Conservation (phyloP, 1,140 invertebrate species). For the Zaprionus ghesquierei region DNA sequence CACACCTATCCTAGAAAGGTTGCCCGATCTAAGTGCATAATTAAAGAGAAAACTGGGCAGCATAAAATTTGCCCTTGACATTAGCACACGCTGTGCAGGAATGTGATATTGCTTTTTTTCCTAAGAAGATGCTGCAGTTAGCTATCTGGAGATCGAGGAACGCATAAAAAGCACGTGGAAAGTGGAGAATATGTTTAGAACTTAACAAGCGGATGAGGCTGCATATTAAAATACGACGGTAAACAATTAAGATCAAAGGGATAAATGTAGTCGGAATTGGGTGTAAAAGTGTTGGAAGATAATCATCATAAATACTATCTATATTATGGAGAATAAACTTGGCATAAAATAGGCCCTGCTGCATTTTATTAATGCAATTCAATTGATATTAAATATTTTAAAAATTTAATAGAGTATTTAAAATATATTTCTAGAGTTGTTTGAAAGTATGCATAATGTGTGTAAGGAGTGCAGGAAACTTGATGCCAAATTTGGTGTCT, state of each 20-base stretch:
- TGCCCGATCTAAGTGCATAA: conserved; percentile 24
- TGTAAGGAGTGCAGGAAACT: too few species aligned
- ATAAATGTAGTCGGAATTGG: neutral
- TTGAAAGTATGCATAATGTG: too few species aligned
- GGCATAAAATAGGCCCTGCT: too few species aligned
- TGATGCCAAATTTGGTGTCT: neutral
- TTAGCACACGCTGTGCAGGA: conserved; percentile 27
- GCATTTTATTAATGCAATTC: too few species aligned
- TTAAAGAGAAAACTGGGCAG: conserved; percentile 24
- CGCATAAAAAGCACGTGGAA: neutral
- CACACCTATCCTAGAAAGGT: neutral
- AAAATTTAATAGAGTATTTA: too few species aligned
- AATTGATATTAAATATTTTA: too few species aligned
- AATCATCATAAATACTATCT: neutral
- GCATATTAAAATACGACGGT: neutral
- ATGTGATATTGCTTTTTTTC: conserved; percentile 13
- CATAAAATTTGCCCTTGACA: conserved; percentile 8
- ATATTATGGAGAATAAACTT: too few species aligned
- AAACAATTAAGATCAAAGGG: neutral
- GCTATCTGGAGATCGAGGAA: neutral
- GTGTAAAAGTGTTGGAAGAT: neutral
- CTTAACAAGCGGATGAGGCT: neutral
- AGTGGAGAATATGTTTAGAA: neutral
- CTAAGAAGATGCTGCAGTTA: neutral
- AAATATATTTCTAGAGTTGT: too few species aligned